Evolutionary conservation across 1,140 invertebrate genomes (phyloP).

Genomic region (Bathynomus jamesi): DNA sequence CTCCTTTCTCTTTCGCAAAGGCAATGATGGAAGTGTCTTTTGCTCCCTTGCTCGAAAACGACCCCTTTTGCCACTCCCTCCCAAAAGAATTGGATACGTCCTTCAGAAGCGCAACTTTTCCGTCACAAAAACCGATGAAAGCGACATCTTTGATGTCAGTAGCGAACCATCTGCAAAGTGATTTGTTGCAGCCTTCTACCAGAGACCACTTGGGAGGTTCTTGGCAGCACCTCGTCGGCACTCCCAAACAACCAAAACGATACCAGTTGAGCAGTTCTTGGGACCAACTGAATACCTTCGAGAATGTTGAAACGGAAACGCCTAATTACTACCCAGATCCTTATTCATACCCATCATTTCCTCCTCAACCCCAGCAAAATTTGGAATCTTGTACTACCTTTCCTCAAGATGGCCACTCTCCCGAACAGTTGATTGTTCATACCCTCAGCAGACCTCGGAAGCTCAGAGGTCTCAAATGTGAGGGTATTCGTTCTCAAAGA

Average conservation of each 20-base stretch:
- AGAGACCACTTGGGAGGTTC: constrained; percentile 32
- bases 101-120: not conserved
- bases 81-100: constrained; percentile 15
- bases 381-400: not conserved
- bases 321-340: no score
- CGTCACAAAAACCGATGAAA: not conserved
- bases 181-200: not conserved
- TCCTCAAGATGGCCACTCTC: not conserved
- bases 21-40: constrained; percentile 3
- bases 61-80: constrained; percentile 4
- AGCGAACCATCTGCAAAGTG: not conserved
- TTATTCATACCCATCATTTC: not conserved
- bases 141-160: constrained; percentile 8
- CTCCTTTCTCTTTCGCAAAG: not conserved
- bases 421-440: constrained; percentile 25
- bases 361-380: not conserved
- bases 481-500: constrained; percentile 8
- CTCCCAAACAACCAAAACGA: not conserved
- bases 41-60: constrained; percentile 11
- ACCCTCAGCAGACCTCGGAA: constrained; percentile 19
- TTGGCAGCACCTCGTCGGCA: constrained; percentile 28
- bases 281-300: constrained; percentile 28
- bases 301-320: no score
- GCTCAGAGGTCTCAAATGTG: constrained; percentile 2
- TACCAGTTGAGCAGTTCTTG: constrained; percentile 26